Percentiles rank a stretch among this genome's conserved stretches.
These are phyloP conservation scores for Merluccius polli DNA, from an alignment of 2,797 vertebrate species.

Conservation along the genomic window DNA sequence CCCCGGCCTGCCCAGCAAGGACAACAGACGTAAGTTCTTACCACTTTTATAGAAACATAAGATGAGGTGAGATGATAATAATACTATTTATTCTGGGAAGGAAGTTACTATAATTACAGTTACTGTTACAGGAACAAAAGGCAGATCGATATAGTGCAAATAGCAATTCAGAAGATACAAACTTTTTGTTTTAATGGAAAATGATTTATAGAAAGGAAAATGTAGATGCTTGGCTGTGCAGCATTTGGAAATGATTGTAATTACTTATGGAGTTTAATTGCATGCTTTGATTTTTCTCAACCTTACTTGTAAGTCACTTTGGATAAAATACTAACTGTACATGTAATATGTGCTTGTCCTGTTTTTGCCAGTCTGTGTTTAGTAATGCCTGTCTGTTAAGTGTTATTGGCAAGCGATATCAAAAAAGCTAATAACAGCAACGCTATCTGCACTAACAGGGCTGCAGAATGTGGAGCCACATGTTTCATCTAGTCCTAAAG, in stretches of 20 bases:
- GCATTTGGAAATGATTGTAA: background rate
- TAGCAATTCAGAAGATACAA: background rate
- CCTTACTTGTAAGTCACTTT: background rate
- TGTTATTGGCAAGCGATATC: constrained; percentile 1
- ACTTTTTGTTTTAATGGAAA: no score
- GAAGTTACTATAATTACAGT: no score
- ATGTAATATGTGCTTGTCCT: background rate
- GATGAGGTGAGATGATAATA: background rate
- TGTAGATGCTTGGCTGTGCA: background rate
- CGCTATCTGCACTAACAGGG: background rate
- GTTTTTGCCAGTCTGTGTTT: background rate
- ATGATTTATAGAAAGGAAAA: background rate
- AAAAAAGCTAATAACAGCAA: background rate
- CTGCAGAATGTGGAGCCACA: background rate
- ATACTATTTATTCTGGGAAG: background rate
- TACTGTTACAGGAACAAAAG: no score
- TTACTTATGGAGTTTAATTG: background rate
- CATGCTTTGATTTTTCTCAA: background rate
- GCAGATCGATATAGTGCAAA: no score
- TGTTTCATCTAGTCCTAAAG: background rate
- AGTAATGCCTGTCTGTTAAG: background rate
- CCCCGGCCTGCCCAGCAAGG: constrained; percentile 80
- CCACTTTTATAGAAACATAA: background rate
- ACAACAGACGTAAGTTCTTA: constrained; percentile 81
- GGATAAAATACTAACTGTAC: background rate